Percentiles rank a stretch among this genome's conserved stretches.
Conservation (phyloP, 2,113 vertebrate genomes). For the Nothobranchius kuhntae region DNA sequence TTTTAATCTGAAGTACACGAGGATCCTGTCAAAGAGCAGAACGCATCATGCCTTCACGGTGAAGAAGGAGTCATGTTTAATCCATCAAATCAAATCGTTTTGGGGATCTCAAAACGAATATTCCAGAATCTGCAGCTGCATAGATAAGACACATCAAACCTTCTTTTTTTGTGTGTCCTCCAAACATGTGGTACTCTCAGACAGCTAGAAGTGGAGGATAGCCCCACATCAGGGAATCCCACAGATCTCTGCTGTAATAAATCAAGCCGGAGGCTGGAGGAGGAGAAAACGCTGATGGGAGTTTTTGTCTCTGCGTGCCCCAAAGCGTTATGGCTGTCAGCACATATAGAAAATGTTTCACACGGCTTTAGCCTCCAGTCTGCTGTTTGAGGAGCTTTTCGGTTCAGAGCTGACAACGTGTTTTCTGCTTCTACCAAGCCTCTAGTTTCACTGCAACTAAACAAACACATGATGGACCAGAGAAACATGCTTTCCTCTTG, state of each 20-base stretch:
- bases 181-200: slow-evolving; percentile 6
- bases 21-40: slow-evolving; percentile 35
- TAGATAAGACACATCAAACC: not conserved
- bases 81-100: slow-evolving; percentile 27
- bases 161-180: slow-evolving; percentile 14
- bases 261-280: slow-evolving; percentile 68
- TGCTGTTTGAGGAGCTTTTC: slow-evolving; percentile 38
- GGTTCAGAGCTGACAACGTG: slow-evolving; percentile 30
- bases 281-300: slow-evolving; percentile 74
- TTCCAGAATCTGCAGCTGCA: slow-evolving; percentile 11
- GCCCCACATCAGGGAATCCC: slow-evolving; percentile 69
- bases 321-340: slow-evolving; percentile 58
- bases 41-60: slow-evolving; percentile 19
- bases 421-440: slow-evolving; percentile 21
- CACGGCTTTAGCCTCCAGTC: slow-evolving; percentile 39
- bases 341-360: slow-evolving; percentile 39
- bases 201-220: slow-evolving; percentile 43
- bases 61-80: slow-evolving; percentile 16
- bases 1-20: slow-evolving; percentile 36
- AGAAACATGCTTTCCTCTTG: slow-evolving; percentile 11
- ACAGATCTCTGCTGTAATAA: slow-evolving; percentile 60
- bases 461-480: not conserved
- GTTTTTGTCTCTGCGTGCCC: slow-evolving; percentile 57
- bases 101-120: slow-evolving; percentile 19
- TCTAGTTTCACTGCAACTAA: slow-evolving; percentile 9